Conservation (phyloP, 2,888 invertebrate species). For the Acleris holmiana region DNA sequence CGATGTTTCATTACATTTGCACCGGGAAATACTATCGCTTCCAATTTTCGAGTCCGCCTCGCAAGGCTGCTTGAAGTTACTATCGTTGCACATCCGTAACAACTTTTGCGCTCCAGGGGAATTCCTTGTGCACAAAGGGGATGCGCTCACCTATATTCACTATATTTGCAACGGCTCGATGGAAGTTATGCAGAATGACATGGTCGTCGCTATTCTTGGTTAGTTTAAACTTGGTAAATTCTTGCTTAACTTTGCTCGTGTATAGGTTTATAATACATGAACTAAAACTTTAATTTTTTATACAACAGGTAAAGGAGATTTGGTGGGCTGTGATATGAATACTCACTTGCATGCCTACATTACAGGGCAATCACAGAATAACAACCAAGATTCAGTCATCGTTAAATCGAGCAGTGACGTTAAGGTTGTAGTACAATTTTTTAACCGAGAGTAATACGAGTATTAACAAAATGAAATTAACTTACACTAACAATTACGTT, state of each 20-base stretch:
- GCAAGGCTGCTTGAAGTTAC: slow-evolving; percentile 96
- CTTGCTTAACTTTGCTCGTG: not conserved
- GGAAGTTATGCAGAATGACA: slow-evolving; percentile 98
- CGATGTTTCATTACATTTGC: slow-evolving; percentile 97
- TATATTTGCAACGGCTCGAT: slow-evolving; percentile 98
- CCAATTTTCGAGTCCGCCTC: slow-evolving; percentile 98
- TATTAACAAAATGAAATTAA: not conserved
- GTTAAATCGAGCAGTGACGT: slow-evolving; percentile 98
- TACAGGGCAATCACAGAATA: slow-evolving; percentile 84
- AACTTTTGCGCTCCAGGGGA: slow-evolving; percentile 99
- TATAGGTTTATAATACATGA: not conserved
- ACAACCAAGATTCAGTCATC: slow-evolving; percentile 88
- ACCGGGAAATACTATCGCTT: slow-evolving; percentile 96
- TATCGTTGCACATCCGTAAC: slow-evolving; percentile 95
- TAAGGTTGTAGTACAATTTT: slow-evolving; percentile 75
- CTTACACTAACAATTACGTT: slow-evolving; percentile 11
- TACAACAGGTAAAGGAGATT: slow-evolving; percentile 94
- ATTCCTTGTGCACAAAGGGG: slow-evolving; percentile 96
- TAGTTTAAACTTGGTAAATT: slow-evolving; percentile 57
- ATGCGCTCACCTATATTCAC: slow-evolving; percentile 96
- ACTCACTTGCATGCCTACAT: slow-evolving; percentile 89
- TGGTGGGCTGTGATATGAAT: slow-evolving; percentile 96
- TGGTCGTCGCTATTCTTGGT: slow-evolving; percentile 99
- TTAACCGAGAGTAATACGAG: not conserved
- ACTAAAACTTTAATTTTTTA: not conserved